Conservation (phyloP, 2,113 vertebrate species). For the Otis tarda region DNA sequence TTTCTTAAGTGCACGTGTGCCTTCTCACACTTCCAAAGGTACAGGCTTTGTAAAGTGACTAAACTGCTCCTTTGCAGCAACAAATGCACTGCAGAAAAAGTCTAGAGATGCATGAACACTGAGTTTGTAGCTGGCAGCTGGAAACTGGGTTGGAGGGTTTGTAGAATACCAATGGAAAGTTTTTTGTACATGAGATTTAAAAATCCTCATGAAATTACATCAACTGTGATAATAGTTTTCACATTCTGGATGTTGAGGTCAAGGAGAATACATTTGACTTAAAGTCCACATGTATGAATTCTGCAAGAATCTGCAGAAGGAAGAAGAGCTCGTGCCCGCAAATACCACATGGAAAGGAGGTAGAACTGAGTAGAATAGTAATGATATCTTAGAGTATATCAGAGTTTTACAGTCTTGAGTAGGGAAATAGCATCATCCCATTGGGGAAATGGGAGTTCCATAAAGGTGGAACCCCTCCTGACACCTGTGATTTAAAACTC, state of each 20-base stretch:
- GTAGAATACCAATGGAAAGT: fast-evolving
- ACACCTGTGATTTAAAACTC: background rate
- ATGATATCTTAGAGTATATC: background rate
- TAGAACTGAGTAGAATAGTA: background rate
- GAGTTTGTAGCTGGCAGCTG: background rate
- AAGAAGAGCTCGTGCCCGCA: background rate
- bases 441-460: background rate
- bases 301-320: background rate
- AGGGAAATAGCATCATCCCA: background rate
- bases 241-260: background rate
- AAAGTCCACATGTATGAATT: background rate
- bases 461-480: background rate
- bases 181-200: background rate
- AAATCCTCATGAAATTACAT: background rate
- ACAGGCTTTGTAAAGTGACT: background rate
- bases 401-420: background rate
- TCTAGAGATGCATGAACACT: background rate
- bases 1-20: background rate
- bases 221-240: background rate
- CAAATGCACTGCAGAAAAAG: background rate
- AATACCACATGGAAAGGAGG: background rate
- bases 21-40: background rate
- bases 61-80: background rate
- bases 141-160: background rate
- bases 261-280: background rate